Evolutionary conservation across 2,888 invertebrate genomes (phyloP).

Genomic region (Stenurella melanura): DNA sequence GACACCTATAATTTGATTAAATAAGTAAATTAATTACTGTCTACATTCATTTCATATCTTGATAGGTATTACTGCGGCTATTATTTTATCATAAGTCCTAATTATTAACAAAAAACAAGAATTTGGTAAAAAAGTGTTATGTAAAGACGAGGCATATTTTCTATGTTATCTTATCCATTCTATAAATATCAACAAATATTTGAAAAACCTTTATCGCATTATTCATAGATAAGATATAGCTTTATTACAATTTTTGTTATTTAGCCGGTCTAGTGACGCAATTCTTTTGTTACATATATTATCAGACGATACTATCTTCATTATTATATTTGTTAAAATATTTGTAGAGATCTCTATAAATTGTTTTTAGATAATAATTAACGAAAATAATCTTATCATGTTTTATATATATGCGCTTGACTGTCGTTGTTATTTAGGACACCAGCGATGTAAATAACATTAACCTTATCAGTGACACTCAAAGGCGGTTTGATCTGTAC

Average conservation of each 20-base stretch:
- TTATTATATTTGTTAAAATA: conserved; percentile 49
- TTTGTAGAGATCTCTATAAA: conserved; percentile 48
- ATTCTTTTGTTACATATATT: conserved; percentile 46
- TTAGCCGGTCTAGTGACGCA: conserved; percentile 46
- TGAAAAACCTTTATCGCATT: conserved; percentile 25
- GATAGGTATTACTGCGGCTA: no score
- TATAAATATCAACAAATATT: conserved; percentile 42
- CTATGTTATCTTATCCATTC: conserved; percentile 25
- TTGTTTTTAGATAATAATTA: conserved; percentile 40
- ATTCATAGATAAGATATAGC: conserved; percentile 42
- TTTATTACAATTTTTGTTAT: conserved; percentile 43
- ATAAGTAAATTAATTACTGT: not conserved
- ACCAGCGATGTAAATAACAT: conserved; percentile 10
- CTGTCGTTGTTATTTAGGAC: conserved; percentile 16
- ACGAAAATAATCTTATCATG: conserved; percentile 29
- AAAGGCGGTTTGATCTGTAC: conserved; percentile 13
- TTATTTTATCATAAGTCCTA: not conserved
- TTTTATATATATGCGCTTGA: conserved; percentile 16
- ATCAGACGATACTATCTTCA: conserved; percentile 40
- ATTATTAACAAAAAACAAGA: not conserved
- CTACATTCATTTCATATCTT: not conserved
- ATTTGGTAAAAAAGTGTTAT: conserved; percentile 2
- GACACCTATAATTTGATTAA: no score
- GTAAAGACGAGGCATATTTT: not conserved
- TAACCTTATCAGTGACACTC: not conserved